phyloP scores from a whole-genome alignment of 2,113 vertebrate genomes.

The Cebidichthys violaceus region DNA sequence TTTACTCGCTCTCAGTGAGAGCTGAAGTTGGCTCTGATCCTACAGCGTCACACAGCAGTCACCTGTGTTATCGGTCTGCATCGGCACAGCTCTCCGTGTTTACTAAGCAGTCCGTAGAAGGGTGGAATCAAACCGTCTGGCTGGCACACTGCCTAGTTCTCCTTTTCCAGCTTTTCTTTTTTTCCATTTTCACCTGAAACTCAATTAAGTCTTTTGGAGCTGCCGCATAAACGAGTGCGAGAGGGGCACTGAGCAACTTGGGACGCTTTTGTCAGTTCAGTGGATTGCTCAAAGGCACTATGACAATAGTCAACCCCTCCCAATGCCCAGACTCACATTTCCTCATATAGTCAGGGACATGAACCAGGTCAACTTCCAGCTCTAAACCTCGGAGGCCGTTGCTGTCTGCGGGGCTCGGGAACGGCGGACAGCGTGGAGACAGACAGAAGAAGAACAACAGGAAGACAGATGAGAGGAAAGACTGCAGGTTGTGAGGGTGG shows the following conservation, averaged over 20 bases:
- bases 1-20: not conserved
- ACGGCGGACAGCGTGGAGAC: constrained; percentile 9
- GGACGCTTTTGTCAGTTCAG: not conserved
- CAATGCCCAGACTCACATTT: not conserved
- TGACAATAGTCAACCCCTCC: not conserved
- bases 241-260: not conserved
- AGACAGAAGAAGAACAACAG: constrained; percentile 20
- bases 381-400: constrained; percentile 25
- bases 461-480: constrained; percentile 24
- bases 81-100: constrained; percentile 37
- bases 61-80: constrained; percentile 51
- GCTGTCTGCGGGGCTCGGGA: not conserved
- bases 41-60: constrained; percentile 20
- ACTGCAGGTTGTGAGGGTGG: not conserved
- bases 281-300: not conserved
- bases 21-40: not conserved
- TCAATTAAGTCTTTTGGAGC: too few relatives aligned
- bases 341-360: not conserved
- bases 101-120: constrained; percentile 52
- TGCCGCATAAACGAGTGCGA: not conserved
- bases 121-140: constrained; percentile 34
- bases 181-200: too few relatives aligned
- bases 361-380: constrained; percentile 10
- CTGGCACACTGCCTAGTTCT: constrained; percentile 24
- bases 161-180: not conserved